A percentile compares a stretch with the other conserved stretches of the same genome.
Evolutionary conservation across 2,888 invertebrate species (phyloP).

Genomic region (Stenotaenia linearis): DNA sequence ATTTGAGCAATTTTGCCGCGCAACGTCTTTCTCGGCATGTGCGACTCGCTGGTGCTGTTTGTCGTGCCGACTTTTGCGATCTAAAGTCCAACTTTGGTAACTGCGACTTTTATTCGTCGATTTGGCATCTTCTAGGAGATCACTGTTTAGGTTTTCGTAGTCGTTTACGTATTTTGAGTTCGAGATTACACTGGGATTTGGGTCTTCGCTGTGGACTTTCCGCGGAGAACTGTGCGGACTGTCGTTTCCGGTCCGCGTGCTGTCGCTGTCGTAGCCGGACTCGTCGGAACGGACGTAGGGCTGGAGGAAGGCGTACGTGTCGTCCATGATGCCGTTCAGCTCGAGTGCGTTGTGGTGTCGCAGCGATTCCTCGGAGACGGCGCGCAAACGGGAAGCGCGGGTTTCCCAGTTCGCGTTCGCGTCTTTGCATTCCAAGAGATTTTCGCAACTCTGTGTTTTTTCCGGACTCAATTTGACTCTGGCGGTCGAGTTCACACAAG

Average conservation of each 20-base stretch:
- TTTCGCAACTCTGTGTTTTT: conserved; percentile 30
- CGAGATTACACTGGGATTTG: not conserved
- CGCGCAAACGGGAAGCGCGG: conserved; percentile 4
- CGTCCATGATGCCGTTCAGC: conserved; percentile 26
- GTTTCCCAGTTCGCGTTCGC: not conserved
- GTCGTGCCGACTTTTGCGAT: conserved; percentile 31
- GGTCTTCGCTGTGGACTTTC: conserved; percentile 36
- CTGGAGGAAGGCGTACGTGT: conserved; percentile 35
- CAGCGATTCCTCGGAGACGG: conserved; percentile 24
- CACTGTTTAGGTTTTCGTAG: not conserved
- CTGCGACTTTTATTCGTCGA: not conserved
- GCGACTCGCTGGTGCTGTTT: not conserved
- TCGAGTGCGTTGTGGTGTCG: not conserved
- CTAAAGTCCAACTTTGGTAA: conserved; percentile 35
- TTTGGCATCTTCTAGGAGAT: not conserved
- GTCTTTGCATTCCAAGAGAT: conserved; percentile 3
- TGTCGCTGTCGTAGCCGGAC: conserved; percentile 76
- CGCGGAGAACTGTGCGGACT: conserved; percentile 36
- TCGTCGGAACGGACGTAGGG: conserved; percentile 72
- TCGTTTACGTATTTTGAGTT: not conserved
- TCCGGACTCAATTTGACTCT: conserved; percentile 19
- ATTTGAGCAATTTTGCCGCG: not conserved
- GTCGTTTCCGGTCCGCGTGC: conserved; percentile 47
- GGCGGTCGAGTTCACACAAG: conserved; percentile 22
- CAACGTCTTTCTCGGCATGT: not conserved